Evolutionary conservation across 2,888 invertebrate genomes (phyloP).

Genomic region (Sericinus montela): DNA sequence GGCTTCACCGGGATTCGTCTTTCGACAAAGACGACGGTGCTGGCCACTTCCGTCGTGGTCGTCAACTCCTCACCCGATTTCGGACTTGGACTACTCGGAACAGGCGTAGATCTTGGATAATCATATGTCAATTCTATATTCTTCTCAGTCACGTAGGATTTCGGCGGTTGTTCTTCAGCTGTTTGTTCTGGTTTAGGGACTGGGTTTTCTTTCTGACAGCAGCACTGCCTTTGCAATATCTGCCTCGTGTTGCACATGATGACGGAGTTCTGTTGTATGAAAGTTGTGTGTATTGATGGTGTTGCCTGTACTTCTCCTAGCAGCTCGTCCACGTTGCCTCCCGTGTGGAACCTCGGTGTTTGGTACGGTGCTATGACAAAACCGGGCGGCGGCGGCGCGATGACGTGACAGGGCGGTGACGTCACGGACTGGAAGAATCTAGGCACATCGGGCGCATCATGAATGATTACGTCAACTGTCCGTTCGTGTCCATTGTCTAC

Average conservation of each 20-base stretch:
- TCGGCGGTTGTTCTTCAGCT: conserved; percentile 43
- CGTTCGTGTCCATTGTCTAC: conserved; percentile 55
- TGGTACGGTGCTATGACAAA: conserved; percentile 65
- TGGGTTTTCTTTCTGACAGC: conserved; percentile 52
- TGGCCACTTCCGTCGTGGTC: conserved; percentile 74
- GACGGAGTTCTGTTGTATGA: conserved; percentile 70
- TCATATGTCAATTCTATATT: conserved; percentile 74
- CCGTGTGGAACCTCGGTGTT: conserved; percentile 69
- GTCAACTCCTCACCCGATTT: conserved; percentile 51
- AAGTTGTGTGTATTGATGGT: conserved; percentile 61
- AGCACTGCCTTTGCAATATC: conserved; percentile 62
- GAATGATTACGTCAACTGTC: conserved; percentile 66
- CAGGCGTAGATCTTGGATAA: conserved; percentile 65
- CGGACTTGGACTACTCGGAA: conserved; percentile 48
- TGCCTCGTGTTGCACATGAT: conserved; percentile 72
- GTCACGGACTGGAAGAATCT: conserved; percentile 67
- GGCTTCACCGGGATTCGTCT: conserved; percentile 67
- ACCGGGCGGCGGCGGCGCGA: conserved; percentile 64
- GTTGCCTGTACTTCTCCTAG: conserved; percentile 82
- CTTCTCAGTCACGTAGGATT: conserved; percentile 70
- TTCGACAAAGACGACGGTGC: conserved; percentile 74
- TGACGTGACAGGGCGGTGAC: conserved; percentile 57
- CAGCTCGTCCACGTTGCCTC: conserved; percentile 84
- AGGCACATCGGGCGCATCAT: conserved; percentile 66
- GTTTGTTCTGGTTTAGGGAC: conserved; percentile 29